Base-by-base conservation (phyloP, 2,113 vertebrate species). In the Menura novaehollandiae region DNA sequence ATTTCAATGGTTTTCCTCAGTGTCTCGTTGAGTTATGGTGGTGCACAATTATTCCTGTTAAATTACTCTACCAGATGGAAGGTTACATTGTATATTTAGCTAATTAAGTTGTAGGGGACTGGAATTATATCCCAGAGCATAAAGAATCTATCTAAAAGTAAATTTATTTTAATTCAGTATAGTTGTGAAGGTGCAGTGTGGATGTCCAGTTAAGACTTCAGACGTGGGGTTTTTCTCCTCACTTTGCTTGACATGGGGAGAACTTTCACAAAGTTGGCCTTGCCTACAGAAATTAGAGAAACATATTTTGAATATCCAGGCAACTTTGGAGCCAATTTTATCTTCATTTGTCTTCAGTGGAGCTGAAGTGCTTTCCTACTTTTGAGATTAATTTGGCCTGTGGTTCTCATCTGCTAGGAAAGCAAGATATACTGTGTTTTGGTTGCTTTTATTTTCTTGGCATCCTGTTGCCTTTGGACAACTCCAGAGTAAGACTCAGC, bases 1-100 rank as follows among this genome's bases (percentile, higher is more conserved):
- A 98, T 99, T 98, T 98, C 98, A 98, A 97, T 98, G 98, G 98
- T 98, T 99, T 98, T 98, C 98, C 98, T 98, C 97, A 95, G 97
- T 98, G 98, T 99, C 98, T 98, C 96, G 75, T 98, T 99, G 98
- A 99, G 98, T 99, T 99, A 99, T 98, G 93, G 94, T 97, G 93
- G 97, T 98, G 98, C 98, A 99, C 98, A 98, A 98, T 99, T 98
- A 98, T 98, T 98, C 97, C 97, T 98, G 97, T 97, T 98, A 98
- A 99, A 99, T 98, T 98, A 97, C 98, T 99, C 98, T 98, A 98
- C 98, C 98, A 98, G 98, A 98, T 98, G 98, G 97, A 97, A 98
- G 97, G 96, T 97, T 98, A 96, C 96, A 91, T 98, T 98, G 97
- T 97, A 67, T 98, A 98, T 98, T 97, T 98, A 98, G 94, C 97